A percentile compares a stretch with the other conserved stretches of the same genome.
These are phyloP conservation scores for Sapayoa aenigma DNA, from an alignment of 2,113 vertebrate species.

Conservation along the genomic window DNA sequence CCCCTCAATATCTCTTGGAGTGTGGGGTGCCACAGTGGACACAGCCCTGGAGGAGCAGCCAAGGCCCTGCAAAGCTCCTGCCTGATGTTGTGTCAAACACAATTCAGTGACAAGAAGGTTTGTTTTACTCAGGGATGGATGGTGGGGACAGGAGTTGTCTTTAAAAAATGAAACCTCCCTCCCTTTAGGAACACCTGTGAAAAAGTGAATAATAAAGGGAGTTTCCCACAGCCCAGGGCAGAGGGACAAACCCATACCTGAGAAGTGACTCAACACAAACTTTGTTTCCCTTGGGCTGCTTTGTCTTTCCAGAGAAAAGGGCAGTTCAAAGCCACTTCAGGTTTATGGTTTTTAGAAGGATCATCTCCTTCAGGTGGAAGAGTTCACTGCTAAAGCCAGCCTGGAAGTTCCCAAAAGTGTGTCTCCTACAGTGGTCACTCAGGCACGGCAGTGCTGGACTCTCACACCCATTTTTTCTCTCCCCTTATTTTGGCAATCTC, in stretches of 20 bases:
- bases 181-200: neutral
- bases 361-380: neutral
- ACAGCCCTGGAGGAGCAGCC: too few species aligned
- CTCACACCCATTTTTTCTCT: neutral
- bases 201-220: rapidly evolving
- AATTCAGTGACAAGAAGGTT: neutral
- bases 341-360: neutral
- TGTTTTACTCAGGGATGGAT: neutral
- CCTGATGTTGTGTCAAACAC: neutral
- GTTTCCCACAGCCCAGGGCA: neutral
- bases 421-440: neutral
- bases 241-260: neutral
- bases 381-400: neutral
- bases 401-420: rapidly evolving
- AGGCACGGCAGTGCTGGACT: rapidly evolving
- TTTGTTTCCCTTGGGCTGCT: neutral
- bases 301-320: neutral
- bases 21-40: neutral
- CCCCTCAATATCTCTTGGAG: neutral
- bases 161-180: neutral
- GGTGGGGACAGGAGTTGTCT: neutral
- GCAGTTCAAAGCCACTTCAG: neutral
- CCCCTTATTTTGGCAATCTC: neutral
- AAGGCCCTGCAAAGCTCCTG: too few species aligned
- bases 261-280: neutral